Evolutionary conservation across 1,140 invertebrate species (phyloP).

Genomic region (Campoletis sonorensis): DNA sequence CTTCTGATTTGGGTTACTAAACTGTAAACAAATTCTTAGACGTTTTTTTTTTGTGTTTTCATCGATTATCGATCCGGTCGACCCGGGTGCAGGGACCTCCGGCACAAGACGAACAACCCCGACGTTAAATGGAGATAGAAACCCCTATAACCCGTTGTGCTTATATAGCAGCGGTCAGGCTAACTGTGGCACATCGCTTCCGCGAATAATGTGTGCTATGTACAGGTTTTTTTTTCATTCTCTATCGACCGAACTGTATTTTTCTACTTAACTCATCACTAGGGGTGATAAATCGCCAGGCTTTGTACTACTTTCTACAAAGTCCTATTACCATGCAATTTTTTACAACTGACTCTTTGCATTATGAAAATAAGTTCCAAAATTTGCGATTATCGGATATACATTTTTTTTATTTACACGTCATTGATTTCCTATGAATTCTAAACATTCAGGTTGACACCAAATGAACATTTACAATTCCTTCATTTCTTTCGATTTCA

Average conservation of each 20-base stretch:
- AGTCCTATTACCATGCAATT: neutral
- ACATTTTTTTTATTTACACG: no score
- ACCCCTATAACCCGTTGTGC: slow-evolving; percentile 41
- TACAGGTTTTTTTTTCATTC: slow-evolving; percentile 1
- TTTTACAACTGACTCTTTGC: neutral
- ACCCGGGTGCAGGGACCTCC: slow-evolving; percentile 65
- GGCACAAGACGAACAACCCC: slow-evolving; percentile 32
- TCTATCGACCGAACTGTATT: slow-evolving; percentile 19
- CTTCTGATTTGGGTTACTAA: slow-evolving; percentile 73
- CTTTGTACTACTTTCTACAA: neutral
- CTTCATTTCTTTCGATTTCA: neutral
- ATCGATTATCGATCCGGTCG: slow-evolving; percentile 71
- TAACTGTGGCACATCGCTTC: slow-evolving; percentile 48
- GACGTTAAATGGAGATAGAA: slow-evolving; percentile 41
- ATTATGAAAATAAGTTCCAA: neutral
- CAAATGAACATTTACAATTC: neutral
- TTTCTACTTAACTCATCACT: neutral
- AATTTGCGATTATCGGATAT: neutral
- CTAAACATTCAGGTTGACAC: no score
- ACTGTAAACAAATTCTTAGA: slow-evolving; percentile 73
- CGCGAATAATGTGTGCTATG: slow-evolving; percentile 57
- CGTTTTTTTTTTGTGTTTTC: slow-evolving; percentile 57
- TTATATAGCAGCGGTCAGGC: slow-evolving; percentile 37
- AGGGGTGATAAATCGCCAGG: neutral
- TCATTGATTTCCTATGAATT: no score